Evolutionary conservation across 30 jellyfish, hydroid and myxozoan species (phyloP), one percentile per base, ranked within the genome.

Genomic region (Aurelia coerulea): DNA sequence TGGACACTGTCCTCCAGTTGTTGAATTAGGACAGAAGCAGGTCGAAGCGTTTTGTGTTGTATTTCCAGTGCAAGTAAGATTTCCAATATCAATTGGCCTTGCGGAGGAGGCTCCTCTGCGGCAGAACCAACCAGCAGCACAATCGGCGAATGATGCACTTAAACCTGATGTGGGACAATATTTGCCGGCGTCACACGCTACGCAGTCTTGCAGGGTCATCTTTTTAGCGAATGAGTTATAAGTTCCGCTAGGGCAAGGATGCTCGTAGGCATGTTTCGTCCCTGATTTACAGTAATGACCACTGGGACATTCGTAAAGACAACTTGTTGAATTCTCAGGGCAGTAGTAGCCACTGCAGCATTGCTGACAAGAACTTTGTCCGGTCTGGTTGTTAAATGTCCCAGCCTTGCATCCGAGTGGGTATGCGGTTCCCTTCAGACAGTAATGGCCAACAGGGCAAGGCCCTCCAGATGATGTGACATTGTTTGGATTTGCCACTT

Each of bases 1-100:
- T 41, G 83, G 89, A 81, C 98, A 93, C 52, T 81, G 87, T 19
- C 98, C 98, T 13, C 98, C 98, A 74, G 97, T 93, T 65, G 98
- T 88, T 23, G 87, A 62, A 51, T 93, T 88, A 0, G 97, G 90
- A 78, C 97, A 93, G 79, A 70, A 93, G 71, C 96, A 88, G 12
- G 91, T 65, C 39, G 90, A 76, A 23, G 88, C 88, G 37, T 83
- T 83, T 51, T 67, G 83, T 5, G 92, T 83, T 12, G 92, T 78
- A 72, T 83, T 83, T 15, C 92, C 92, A 10, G 86, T 14, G 68
- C 92, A 83, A 23, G 96, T 79, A 12, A 74, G 58, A 60, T 83
- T 87, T 0, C 98, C 98, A 66, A 92, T 54, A 46, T 93, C 96
- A 12, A 78, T 81, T 4, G 98, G 98, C 29, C 85, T 59, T 2